Percentiles rank a stretch among this genome's conserved stretches.
phyloP scores from a whole-genome alignment of 1,140 invertebrate genomes.

The Trichoplusia ni region DNA sequence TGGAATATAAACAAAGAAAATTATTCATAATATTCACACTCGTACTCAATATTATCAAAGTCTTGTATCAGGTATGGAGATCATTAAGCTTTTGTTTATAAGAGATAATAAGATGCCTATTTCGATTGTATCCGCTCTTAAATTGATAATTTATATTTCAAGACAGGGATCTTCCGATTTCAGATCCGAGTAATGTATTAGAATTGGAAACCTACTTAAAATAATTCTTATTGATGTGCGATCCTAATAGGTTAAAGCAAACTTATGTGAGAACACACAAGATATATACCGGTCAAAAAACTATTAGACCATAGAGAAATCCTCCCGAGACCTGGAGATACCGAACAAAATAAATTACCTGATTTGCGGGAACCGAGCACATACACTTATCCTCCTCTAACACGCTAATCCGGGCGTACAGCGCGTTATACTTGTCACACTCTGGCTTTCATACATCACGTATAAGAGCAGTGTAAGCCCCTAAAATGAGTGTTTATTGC shows the following conservation, averaged over 20 bases:
- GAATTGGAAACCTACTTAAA: too few relatives aligned
- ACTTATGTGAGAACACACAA: constrained; percentile 21
- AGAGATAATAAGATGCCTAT: too few relatives aligned
- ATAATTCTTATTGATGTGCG: too few relatives aligned
- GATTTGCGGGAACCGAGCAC: constrained; percentile 26
- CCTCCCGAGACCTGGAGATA: constrained; percentile 27
- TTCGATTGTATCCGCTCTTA: too few relatives aligned
- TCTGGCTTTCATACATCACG: constrained; percentile 68
- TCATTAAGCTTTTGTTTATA: too few relatives aligned
- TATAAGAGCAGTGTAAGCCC: constrained; percentile 62
- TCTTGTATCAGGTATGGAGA: too few relatives aligned
- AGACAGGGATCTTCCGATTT: too few relatives aligned
- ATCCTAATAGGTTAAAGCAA: background rate
- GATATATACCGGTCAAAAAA: constrained; percentile 35
- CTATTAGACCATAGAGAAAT: constrained; percentile 34
- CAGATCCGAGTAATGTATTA: too few relatives aligned
- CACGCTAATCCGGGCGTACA: constrained; percentile 45
- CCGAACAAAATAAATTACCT: constrained; percentile 37
- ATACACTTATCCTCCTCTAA: constrained; percentile 46
- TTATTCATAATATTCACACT: too few relatives aligned
- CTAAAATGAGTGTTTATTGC: constrained; percentile 77
- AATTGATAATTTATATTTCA: too few relatives aligned
- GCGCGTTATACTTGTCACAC: constrained; percentile 54
- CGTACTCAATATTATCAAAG: too few relatives aligned
- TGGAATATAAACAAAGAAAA: too few relatives aligned